Conservation (phyloP, 35 echinoderm and acorn worm species). For the Acanthaster planci region DNA sequence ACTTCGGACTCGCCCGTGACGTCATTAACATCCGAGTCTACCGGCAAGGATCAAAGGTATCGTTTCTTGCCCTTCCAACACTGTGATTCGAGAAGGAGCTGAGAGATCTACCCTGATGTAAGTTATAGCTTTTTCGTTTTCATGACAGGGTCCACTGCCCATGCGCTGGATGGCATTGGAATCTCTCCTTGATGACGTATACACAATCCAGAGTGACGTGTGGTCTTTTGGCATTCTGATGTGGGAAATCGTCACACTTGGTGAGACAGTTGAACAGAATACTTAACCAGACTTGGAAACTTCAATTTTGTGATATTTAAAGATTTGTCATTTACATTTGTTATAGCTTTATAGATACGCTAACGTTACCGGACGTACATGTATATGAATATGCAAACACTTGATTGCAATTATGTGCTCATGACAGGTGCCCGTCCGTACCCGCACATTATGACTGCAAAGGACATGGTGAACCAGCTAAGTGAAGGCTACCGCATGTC, state of each 20-base stretch:
- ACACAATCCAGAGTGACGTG: constrained; percentile 77
- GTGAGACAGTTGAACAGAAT: too few relatives aligned
- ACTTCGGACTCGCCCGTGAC: constrained; percentile 23
- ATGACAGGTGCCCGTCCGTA: constrained; percentile 61
- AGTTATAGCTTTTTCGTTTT: not conserved
- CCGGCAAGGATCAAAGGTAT: not conserved
- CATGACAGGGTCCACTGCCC: constrained; percentile 34
- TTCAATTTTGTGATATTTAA: too few relatives aligned
- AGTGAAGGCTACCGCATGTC: constrained; percentile 60
- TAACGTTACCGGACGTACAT: not conserved
- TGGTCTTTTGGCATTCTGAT: constrained; percentile 88
- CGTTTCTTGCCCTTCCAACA: not conserved
- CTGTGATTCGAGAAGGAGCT: not conserved
- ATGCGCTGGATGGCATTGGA: constrained; percentile 89
- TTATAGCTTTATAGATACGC: too few relatives aligned
- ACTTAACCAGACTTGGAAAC: not conserved
- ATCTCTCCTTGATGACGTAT: constrained; percentile 72
- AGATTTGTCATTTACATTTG: too few relatives aligned
- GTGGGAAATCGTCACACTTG: constrained; percentile 88
- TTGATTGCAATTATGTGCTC: not conserved
- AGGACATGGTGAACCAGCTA: constrained; percentile 36
- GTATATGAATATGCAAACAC: not conserved
- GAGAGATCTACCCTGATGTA: not conserved
- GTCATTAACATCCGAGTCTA: constrained; percentile 14
- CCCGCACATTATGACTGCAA: constrained; percentile 47